Evolutionary conservation across 2,113 vertebrate genomes (phyloP).

Genomic region (Sylvilagus bachmani): DNA sequence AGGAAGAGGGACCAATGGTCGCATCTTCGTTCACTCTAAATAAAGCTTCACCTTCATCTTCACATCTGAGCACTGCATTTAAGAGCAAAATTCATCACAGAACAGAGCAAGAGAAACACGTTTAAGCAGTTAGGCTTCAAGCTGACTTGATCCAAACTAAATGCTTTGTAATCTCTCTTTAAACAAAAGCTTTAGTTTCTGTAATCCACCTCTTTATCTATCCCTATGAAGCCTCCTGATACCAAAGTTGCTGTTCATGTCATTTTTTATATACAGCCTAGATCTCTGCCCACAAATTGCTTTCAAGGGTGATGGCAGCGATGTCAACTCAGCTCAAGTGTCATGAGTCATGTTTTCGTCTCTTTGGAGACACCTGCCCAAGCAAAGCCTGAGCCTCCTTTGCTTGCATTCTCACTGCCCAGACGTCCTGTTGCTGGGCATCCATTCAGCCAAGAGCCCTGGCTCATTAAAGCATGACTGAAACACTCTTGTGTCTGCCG

Average conservation of each 20-base stretch:
- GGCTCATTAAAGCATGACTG: conserved; percentile 60
- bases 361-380: conserved; percentile 40
- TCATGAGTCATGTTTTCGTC: conserved; percentile 43
- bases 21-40: conserved; percentile 49
- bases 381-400: conserved; percentile 36
- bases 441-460: conserved; percentile 46
- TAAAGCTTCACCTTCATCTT: conserved; percentile 17
- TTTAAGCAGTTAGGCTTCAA: conserved; percentile 85
- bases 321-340: neutral
- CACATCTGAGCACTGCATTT: neutral
- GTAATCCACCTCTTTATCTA: conserved; percentile 88
- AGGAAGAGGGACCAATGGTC: neutral
- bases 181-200: conserved; percentile 89
- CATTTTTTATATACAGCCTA: conserved; percentile 74
- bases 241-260: conserved; percentile 82
- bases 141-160: conserved; percentile 86
- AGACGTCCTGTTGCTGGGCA: conserved; percentile 47
- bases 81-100: conserved; percentile 70
- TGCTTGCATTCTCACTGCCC: conserved; percentile 55
- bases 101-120: conserved; percentile 75
- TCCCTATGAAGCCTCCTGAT: conserved; percentile 82
- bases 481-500: conserved; percentile 70
- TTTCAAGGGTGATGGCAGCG: conserved; percentile 65
- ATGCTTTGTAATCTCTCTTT: conserved; percentile 90
- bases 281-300: conserved; percentile 75